A percentile compares a stretch with the other conserved stretches of the same genome.
phyloP scores from a whole-genome alignment of 2,113 vertebrate species.

The Hemibagrus wyckioides region DNA sequence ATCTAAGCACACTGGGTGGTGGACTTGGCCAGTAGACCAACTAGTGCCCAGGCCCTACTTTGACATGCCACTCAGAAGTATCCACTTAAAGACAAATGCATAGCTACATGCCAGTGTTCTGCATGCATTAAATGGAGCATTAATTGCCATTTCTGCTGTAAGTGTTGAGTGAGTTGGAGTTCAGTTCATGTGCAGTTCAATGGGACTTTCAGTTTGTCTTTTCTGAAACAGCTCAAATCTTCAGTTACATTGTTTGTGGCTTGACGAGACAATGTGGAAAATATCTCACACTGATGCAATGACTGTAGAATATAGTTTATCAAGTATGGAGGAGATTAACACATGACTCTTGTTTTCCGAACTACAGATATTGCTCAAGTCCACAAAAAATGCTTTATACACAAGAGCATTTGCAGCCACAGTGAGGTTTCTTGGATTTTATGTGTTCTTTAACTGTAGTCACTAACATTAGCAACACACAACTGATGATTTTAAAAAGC shows the following conservation, averaged over 20 bases:
- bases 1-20: background rate
- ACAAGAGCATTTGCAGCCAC: background rate
- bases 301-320: background rate
- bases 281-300: background rate
- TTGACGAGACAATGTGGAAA: background rate
- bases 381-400: background rate
- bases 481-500: constrained; percentile 51
- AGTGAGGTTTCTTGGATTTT: background rate
- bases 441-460: background rate
- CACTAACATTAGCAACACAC: background rate
- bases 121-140: background rate
- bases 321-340: background rate
- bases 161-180: background rate
- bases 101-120: background rate
- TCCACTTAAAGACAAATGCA: background rate
- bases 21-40: background rate
- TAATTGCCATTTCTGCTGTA: background rate
- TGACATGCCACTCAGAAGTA: background rate
- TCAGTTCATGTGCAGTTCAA: background rate
- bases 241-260: background rate
- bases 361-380: background rate
- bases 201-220: background rate
- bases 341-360: background rate
- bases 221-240: background rate
- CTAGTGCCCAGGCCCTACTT: background rate